These are phyloP conservation scores for Caenorhabditis japonica DNA, from an alignment of 2,888 invertebrate genomes.

Conservation along the genomic window DNA sequence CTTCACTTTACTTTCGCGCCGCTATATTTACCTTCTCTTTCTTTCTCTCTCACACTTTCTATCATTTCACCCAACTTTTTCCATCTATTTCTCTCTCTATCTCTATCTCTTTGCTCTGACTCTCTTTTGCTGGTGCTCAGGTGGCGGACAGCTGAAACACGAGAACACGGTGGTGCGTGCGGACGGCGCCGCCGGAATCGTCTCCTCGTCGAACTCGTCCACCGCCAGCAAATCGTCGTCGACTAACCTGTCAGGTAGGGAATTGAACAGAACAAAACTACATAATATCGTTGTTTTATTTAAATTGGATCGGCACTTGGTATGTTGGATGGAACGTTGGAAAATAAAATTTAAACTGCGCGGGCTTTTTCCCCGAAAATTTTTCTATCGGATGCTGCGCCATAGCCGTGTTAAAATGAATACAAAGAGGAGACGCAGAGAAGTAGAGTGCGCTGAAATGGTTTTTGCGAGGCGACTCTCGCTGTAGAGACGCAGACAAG, in stretches of 20 bases:
- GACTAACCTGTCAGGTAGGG: conserved; percentile 46
- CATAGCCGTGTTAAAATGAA: too few species aligned
- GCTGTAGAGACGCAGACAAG: too few species aligned
- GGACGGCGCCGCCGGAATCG: conserved; percentile 60
- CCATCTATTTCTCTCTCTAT: conserved; percentile 10
- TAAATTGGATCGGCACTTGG: too few species aligned
- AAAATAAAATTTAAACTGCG: too few species aligned
- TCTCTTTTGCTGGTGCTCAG: conserved; percentile 45
- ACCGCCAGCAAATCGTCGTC: conserved; percentile 54
- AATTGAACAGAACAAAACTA: background rate
- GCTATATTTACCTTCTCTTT: too few species aligned
- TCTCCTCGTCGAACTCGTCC: conserved; percentile 46
- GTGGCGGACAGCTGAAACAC: conserved; percentile 75
- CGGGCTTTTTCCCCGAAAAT: too few species aligned
- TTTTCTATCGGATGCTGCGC: too few species aligned
- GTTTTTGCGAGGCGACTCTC: too few species aligned
- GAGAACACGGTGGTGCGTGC: conserved; percentile 77
- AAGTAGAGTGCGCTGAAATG: too few species aligned
- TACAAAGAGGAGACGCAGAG: too few species aligned
- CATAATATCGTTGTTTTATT: background rate
- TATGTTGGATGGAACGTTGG: too few species aligned
- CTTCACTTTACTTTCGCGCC: too few species aligned
- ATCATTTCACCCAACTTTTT: background rate
- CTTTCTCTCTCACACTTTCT: conserved; percentile 18
- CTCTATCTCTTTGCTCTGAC: conserved; percentile 14